Percentiles rank a stretch among this genome's conserved stretches.
Conservation (phyloP, 2,797 vertebrate species). For the Morelia viridis region DNA sequence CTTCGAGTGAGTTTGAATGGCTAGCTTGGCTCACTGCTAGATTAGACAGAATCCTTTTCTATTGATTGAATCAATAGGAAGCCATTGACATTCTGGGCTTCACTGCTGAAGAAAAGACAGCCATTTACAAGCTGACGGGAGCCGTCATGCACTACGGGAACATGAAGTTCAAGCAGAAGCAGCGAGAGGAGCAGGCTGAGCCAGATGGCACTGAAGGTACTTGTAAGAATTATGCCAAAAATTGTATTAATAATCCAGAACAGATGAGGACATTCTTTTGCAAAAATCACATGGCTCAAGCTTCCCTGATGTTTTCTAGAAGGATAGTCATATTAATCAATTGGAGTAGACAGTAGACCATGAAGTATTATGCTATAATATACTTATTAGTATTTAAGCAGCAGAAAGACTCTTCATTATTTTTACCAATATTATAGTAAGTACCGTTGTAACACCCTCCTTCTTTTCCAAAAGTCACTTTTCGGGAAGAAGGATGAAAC, state of each 20-base stretch:
- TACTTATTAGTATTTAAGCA: background rate
- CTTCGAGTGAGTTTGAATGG: background rate
- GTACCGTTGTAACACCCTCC: background rate
- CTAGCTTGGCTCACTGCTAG: background rate
- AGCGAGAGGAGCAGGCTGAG: conserved; percentile 86
- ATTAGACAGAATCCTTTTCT: conserved; percentile 6
- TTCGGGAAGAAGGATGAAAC: background rate
- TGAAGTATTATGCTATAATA: background rate
- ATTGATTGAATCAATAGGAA: conserved; percentile 63
- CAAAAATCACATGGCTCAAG: background rate
- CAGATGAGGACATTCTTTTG: background rate
- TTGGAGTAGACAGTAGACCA: background rate
- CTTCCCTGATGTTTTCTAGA: background rate
- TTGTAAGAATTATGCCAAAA: background rate
- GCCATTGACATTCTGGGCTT: conserved; percentile 88
- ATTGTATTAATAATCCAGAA: background rate
- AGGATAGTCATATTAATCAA: background rate
- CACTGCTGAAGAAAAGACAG: conserved; percentile 78
- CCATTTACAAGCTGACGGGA: conserved; percentile 87
- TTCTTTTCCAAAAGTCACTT: background rate
- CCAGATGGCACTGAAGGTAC: conserved; percentile 87
- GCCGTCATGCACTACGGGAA: conserved; percentile 88
- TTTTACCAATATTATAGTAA: background rate
- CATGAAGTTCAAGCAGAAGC: conserved; percentile 89
- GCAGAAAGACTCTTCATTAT: background rate